Percentiles rank a stretch among this genome's conserved stretches.
Conservation (phyloP, 2,797 vertebrate species). For the Melanogrammus aeglefinus region DNA sequence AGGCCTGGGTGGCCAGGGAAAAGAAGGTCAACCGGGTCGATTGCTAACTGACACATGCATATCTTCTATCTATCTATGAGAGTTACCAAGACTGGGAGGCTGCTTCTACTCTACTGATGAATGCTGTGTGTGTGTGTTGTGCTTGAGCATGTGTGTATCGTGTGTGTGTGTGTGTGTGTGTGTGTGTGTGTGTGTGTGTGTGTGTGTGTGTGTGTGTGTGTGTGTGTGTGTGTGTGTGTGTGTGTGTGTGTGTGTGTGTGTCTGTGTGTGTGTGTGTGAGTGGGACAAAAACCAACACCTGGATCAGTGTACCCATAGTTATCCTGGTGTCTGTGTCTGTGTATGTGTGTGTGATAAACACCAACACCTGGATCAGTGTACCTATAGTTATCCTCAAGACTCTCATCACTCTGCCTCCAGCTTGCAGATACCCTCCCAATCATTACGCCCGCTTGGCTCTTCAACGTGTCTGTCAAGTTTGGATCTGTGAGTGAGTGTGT, state of each 20-base stretch:
- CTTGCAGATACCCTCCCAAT: slow-evolving; percentile 32
- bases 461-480: slow-evolving; percentile 52
- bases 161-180: slow-evolving; percentile 25
- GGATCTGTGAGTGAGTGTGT: slow-evolving; percentile 38
- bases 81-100: slow-evolving; percentile 19
- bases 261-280: slow-evolving; percentile 16
- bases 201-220: slow-evolving; percentile 27
- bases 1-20: slow-evolving; percentile 63
- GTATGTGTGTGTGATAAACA: slow-evolving; percentile 39
- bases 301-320: slow-evolving; percentile 26
- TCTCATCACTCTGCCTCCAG: slow-evolving; percentile 32
- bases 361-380: slow-evolving; percentile 42
- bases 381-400: slow-evolving; percentile 39
- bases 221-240: slow-evolving; percentile 18
- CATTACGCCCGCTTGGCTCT: slow-evolving; percentile 58
- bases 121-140: slow-evolving; percentile 31
- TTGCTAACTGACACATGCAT: slow-evolving; percentile 70
- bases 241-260: slow-evolving; percentile 10
- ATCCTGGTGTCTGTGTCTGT: slow-evolving; percentile 35
- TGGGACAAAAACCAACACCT: slow-evolving; percentile 50
- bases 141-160: slow-evolving; percentile 41
- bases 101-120: slow-evolving; percentile 29
- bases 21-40: slow-evolving; percentile 63
- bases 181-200: slow-evolving; percentile 26
- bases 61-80: slow-evolving; percentile 54